Base-by-base conservation (phyloP, 1,140 invertebrate species). In the Acromyrmex echinatior region DNA sequence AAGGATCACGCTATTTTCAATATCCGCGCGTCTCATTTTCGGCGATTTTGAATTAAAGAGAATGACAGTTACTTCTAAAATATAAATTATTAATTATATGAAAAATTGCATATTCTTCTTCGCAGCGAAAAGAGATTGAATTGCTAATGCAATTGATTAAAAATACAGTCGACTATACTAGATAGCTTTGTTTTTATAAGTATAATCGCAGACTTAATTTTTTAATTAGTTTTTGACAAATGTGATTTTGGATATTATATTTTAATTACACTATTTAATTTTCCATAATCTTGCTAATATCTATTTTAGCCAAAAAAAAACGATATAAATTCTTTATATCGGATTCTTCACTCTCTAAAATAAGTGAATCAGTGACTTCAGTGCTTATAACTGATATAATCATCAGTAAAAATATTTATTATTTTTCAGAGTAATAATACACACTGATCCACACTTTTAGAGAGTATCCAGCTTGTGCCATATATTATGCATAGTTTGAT, bases 51-150 rank as follows among this genome's bases (percentile, higher is more conserved):
- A 60, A 60, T 71, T 39, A 18, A 5, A 18, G 28, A 73, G 28
- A 73, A 73, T 16, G 53, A 58, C 16, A 60, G 18, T 45, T 49
- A 25, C 39, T 82, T 49, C 3, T 56, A 12, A 31, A 35, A 56
- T 31, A 49, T 12, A 16, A 70, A 62, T 62, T 60, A n/a, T 58
- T n/a, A 71, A 39, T 82, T 82, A 82, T 21, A 53, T 25, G 16
- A 84, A 49, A 45, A 82, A 74, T 84, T 82, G n/a, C 6, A 63
- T 74, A 35, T 18, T 62, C 7, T 35, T 73, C 7, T 35, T 73
- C 7, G 66, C 51, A 45, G 14, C 0, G 6, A 45, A 49, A 28
- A 31, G 66, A 28, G 21, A 74, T 62, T 73, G 35, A 60, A 60
- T 73, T 60, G 10, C 2, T 49, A 62, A 60, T 35, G 10, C 21